A percentile compares a stretch with the other conserved stretches of the same genome.
Evolutionary conservation across 2,797 vertebrate species (phyloP).

Genomic region (Sebastes glaucus): DNA sequence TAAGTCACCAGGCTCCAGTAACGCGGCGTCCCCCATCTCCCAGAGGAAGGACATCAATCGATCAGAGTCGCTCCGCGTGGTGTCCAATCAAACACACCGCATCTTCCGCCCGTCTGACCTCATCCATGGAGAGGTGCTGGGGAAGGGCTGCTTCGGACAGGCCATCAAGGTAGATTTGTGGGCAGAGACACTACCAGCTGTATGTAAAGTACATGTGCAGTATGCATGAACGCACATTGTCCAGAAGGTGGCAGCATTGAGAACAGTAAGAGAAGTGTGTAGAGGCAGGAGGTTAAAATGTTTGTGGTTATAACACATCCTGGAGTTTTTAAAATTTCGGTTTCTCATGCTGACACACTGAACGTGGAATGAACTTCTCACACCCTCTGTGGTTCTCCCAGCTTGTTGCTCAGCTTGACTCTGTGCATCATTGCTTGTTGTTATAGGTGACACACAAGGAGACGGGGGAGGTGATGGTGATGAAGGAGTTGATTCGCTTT

Average conservation of each 20-base stretch:
- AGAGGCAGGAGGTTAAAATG: not conserved
- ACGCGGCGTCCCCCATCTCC: slow-evolving; percentile 86
- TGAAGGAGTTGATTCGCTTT: slow-evolving; percentile 98
- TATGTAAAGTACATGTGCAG: not conserved
- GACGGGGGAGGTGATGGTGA: slow-evolving; percentile 98
- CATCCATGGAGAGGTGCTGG: slow-evolving; percentile 96
- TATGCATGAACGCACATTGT: not conserved
- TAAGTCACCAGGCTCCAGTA: slow-evolving; percentile 90
- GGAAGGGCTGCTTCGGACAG: slow-evolving; percentile 96
- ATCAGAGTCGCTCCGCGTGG: slow-evolving; percentile 91
- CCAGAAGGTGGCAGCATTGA: slow-evolving; percentile 63
- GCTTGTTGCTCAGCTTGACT: slow-evolving; percentile 1
- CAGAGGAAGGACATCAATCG: slow-evolving; percentile 92
- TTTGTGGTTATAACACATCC: not conserved
- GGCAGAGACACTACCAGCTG: not conserved
- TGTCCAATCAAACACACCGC: slow-evolving; percentile 88
- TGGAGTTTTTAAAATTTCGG: not conserved
- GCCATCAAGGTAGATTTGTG: slow-evolving; percentile 91
- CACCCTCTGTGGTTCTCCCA: not conserved
- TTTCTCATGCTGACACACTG: not conserved
- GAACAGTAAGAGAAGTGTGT: not conserved
- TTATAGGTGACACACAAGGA: slow-evolving; percentile 93
- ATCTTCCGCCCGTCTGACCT: slow-evolving; percentile 97
- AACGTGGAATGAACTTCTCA: not conserved
- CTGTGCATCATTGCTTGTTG: not conserved